phyloP scores from a whole-genome alignment of 2,888 invertebrate species.

The Drosophila mulleri region DNA sequence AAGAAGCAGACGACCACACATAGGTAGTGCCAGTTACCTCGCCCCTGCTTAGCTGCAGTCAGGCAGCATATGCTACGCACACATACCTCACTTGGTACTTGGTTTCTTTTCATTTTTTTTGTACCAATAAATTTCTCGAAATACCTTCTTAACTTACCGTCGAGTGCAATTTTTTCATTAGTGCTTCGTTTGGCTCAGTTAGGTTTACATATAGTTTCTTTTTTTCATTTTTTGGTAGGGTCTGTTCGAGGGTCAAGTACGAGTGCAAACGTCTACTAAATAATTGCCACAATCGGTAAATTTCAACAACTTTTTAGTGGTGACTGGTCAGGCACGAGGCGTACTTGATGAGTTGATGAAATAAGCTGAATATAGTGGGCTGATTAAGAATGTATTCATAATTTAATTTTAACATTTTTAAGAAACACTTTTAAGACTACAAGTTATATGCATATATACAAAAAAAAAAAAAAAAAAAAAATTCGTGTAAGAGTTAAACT shows the following conservation, averaged over 20 bases:
- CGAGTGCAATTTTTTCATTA: slow-evolving; percentile 73
- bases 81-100: slow-evolving; percentile 53
- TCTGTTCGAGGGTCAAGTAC: slow-evolving; percentile 53
- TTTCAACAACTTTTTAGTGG: slow-evolving; percentile 74
- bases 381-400: no score
- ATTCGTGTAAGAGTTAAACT: background rate
- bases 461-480: no score
- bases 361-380: background rate
- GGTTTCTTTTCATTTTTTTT: slow-evolving; percentile 25
- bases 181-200: slow-evolving; percentile 50
- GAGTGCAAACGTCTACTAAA: slow-evolving; percentile 57
- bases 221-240: slow-evolving; percentile 21
- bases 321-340: slow-evolving; percentile 40
- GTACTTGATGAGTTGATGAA: slow-evolving; percentile 2
- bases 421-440: no score
- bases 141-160: slow-evolving; percentile 70
- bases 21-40: slow-evolving; percentile 17
- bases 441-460: no score
- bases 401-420: no score
- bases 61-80: slow-evolving; percentile 69
- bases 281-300: slow-evolving; percentile 71
- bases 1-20: slow-evolving; percentile 48
- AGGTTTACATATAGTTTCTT: slow-evolving; percentile 11
- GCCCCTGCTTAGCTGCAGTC: slow-evolving; percentile 26
- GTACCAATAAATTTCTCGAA: slow-evolving; percentile 71